Percentiles rank a stretch among this genome's conserved stretches.
Conservation (phyloP, 2,888 invertebrate species). For the Morpho deidamia region DNA sequence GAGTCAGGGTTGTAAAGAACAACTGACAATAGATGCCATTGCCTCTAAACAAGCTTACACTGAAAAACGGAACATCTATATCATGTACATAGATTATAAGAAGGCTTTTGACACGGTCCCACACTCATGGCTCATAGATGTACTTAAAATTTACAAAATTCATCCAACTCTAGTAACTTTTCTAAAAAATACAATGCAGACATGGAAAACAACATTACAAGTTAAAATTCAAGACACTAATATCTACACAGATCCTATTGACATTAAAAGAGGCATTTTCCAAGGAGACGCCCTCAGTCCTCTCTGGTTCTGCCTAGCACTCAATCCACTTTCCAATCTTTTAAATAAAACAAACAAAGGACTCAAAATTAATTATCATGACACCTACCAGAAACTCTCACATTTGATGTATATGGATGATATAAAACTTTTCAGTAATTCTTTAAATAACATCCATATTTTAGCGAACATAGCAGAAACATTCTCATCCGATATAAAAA, state of each 20-base stretch:
- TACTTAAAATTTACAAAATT: conserved; percentile 24
- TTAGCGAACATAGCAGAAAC: conserved; percentile 10
- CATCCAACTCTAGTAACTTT: conserved; percentile 6
- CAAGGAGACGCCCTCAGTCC: no score
- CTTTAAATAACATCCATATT: background rate
- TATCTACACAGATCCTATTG: background rate
- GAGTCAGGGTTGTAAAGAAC: conserved; percentile 4
- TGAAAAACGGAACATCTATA: conserved; percentile 12
- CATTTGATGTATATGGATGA: conserved; percentile 22
- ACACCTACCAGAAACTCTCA: background rate
- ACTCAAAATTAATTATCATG: background rate
- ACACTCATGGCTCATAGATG: conserved; percentile 25
- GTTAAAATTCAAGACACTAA: background rate
- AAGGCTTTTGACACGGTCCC: conserved; percentile 29
- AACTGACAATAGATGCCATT: conserved; percentile 23
- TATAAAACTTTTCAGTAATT: conserved; percentile 16
- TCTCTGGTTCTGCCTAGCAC: no score
- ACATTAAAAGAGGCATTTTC: background rate
- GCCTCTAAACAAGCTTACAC: conserved; percentile 7
- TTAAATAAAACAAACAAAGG: background rate
- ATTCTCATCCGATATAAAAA: conserved; percentile 11
- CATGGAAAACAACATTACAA: background rate
- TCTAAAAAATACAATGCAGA: background rate
- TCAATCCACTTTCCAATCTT: background rate
- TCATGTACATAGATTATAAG: conserved; percentile 27